A percentile compares a stretch with the other conserved stretches of the same genome.
Evolutionary conservation across 2,797 vertebrate genomes (phyloP).

Genomic region (Otolemur crassicaudatus): DNA sequence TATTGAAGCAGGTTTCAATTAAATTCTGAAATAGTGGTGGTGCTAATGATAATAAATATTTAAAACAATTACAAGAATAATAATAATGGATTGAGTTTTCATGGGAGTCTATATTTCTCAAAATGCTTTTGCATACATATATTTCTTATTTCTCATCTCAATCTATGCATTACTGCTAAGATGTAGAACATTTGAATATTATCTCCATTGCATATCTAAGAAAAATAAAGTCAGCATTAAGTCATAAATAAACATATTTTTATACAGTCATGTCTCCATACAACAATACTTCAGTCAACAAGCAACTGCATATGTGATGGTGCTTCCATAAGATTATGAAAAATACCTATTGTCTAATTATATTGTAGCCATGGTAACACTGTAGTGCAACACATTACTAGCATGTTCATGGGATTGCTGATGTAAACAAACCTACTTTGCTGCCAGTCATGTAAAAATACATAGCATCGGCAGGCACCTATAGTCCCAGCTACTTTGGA

Average conservation of each 20-base stretch:
- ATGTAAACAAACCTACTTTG: not conserved
- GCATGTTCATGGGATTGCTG: not conserved
- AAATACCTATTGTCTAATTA: not conserved
- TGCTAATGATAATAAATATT: not conserved
- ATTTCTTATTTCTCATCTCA: slow-evolving; percentile 9
- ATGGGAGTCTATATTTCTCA: not conserved
- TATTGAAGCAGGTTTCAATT: not conserved
- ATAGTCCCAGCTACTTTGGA: no score
- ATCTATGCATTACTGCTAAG: not conserved
- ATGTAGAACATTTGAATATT: not conserved
- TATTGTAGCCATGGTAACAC: not conserved
- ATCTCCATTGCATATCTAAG: not conserved
- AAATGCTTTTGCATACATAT: not conserved
- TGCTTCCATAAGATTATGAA: not conserved
- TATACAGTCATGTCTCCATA: not conserved
- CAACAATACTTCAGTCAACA: not conserved
- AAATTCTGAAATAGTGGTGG: not conserved
- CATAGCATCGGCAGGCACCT: not conserved
- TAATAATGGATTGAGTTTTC: not conserved
- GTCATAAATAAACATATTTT: not conserved
- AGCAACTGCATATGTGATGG: not conserved
- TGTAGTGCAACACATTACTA: not conserved
- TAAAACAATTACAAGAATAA: not conserved
- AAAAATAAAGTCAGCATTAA: not conserved
- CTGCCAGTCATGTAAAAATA: not conserved